A percentile compares a stretch with the other conserved stretches of the same genome.
These are phyloP conservation scores for Pionites leucogaster DNA, from an alignment of 2,113 vertebrate genomes.

Conservation along the genomic window DNA sequence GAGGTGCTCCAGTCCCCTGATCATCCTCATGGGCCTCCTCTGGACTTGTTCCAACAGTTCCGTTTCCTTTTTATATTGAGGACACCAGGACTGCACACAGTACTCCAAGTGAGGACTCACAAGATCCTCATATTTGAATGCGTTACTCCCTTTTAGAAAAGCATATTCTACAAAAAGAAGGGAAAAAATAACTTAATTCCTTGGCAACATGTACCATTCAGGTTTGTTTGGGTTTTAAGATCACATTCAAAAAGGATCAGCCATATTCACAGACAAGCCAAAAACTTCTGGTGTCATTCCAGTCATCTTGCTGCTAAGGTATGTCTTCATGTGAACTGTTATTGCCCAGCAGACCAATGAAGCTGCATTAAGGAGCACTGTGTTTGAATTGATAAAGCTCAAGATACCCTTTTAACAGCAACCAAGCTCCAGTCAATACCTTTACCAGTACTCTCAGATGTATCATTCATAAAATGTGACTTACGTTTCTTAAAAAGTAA, in stretches of 20 bases:
- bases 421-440: not conserved
- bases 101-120: no score
- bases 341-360: not conserved
- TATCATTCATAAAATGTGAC: not conserved
- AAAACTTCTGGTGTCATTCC: not conserved
- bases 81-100: no score
- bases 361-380: not conserved
- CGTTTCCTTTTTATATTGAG: no score
- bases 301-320: not conserved
- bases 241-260: not conserved
- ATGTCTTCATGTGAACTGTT: not conserved
- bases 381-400: not conserved
- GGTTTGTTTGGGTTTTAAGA: not conserved
- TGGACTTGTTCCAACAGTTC: no score
- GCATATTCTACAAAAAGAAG: not conserved
- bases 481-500: not conserved
- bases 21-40: no score
- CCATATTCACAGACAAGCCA: constrained; percentile 18
- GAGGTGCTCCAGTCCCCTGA: no score
- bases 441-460: not conserved
- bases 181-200: not conserved
- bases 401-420: not conserved
- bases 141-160: not conserved
- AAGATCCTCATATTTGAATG: not conserved
- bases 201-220: not conserved